These are phyloP conservation scores for Channa striata DNA, from an alignment of 2,797 vertebrate genomes.

Conservation along the genomic window DNA sequence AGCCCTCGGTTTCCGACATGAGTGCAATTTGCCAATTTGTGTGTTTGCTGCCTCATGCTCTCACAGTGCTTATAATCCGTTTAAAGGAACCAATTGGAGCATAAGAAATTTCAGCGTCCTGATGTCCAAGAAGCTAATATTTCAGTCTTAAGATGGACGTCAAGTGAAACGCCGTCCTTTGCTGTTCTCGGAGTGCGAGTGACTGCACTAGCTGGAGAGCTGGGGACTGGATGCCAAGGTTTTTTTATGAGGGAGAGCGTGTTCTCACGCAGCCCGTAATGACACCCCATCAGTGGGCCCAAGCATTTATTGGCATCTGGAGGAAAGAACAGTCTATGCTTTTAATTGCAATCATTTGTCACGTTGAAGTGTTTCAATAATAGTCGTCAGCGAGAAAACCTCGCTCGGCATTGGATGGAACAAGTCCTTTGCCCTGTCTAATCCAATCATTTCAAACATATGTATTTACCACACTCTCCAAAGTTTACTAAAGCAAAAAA, in stretches of 20 bases:
- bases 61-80: constrained; percentile 6
- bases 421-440: constrained; percentile 40
- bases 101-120: neutral
- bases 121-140: neutral
- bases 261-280: constrained; percentile 48
- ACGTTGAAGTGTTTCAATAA: constrained; percentile 58
- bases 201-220: constrained; percentile 31
- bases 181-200: constrained; percentile 34
- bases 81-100: constrained; percentile 3
- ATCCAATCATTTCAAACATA: constrained; percentile 43
- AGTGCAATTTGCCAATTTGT: constrained; percentile 15
- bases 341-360: constrained; percentile 72
- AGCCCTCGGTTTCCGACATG: constrained; percentile 5
- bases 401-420: neutral
- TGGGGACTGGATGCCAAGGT: constrained; percentile 39
- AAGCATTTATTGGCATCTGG: constrained; percentile 55
- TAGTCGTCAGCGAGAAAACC: constrained; percentile 40
- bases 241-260: constrained; percentile 47
- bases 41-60: constrained; percentile 3
- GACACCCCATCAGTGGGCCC: constrained; percentile 46
- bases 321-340: constrained; percentile 39
- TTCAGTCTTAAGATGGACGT: constrained; percentile 10
- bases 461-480: constrained; percentile 30
- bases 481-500: neutral
- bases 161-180: constrained; percentile 37